phyloP scores from a whole-genome alignment of 2,888 invertebrate species.

The Agonopterix heracliana region DNA sequence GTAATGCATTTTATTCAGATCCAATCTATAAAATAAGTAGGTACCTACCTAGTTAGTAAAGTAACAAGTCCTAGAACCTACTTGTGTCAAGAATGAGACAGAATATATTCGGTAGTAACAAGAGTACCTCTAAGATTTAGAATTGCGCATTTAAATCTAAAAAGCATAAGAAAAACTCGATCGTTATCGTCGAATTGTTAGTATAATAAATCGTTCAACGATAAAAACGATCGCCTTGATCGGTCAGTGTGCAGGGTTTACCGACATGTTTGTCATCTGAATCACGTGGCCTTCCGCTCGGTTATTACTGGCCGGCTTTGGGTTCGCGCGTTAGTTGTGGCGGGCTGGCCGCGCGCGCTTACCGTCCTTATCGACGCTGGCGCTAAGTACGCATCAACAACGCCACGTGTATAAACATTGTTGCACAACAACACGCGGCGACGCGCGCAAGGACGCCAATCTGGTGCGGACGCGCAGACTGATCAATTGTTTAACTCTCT shows the following conservation, averaged over 20 bases:
- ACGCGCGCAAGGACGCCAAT: constrained; percentile 55
- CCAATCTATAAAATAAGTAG: too few relatives aligned
- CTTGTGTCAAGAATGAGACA: too few relatives aligned
- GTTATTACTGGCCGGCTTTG: constrained; percentile 51
- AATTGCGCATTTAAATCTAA: not conserved
- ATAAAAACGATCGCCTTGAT: constrained; percentile 41
- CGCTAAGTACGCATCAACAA: constrained; percentile 53
- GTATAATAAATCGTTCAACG: constrained; percentile 30
- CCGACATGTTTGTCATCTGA: constrained; percentile 63
- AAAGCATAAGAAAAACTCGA: not conserved
- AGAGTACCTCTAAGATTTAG: too few relatives aligned
- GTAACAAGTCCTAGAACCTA: too few relatives aligned
- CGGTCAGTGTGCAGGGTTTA: constrained; percentile 46
- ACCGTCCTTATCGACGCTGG: constrained; percentile 51
- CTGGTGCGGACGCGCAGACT: constrained; percentile 31
- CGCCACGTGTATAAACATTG: constrained; percentile 73
- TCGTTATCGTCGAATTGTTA: not conserved
- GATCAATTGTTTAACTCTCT: constrained; percentile 29
- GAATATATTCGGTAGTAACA: too few relatives aligned
- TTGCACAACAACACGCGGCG: constrained; percentile 69
- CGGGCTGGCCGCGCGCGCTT: constrained; percentile 55
- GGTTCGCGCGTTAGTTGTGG: constrained; percentile 64
- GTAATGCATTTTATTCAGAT: too few relatives aligned
- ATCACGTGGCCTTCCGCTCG: constrained; percentile 68
- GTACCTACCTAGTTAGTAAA: too few relatives aligned